phyloP scores from a whole-genome alignment of 2,888 invertebrate genomes.

The Lordiphosa fenestrarum region DNA sequence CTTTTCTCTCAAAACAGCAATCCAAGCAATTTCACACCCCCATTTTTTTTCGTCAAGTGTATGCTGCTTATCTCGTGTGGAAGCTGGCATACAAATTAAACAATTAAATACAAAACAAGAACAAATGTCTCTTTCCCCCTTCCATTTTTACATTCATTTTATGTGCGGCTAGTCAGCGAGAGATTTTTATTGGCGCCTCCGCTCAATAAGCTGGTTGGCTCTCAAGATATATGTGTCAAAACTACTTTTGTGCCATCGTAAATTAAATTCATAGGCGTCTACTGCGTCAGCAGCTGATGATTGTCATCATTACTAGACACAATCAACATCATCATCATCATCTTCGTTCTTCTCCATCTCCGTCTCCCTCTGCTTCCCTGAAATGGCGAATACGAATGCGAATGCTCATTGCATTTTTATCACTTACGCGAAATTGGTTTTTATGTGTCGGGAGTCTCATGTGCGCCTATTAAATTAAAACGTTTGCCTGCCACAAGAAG shows the following conservation, averaged over 20 bases:
- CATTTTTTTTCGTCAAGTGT: slow-evolving; percentile 6
- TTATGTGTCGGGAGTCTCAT: slow-evolving; percentile 53
- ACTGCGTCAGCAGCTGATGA: slow-evolving; percentile 41
- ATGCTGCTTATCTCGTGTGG: slow-evolving; percentile 1
- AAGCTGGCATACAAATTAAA: slow-evolving; percentile 58
- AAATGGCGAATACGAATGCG: slow-evolving; percentile 27
- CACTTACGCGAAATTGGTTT: slow-evolving; percentile 74
- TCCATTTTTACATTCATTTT: slow-evolving; percentile 9
- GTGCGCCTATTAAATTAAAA: slow-evolving; percentile 70
- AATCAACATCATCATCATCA: slow-evolving; percentile 25
- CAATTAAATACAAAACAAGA: slow-evolving; percentile 48
- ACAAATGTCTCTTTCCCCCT: slow-evolving; percentile 1
- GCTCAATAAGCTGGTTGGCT: slow-evolving; percentile 4
- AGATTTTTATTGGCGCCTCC: slow-evolving; percentile 31
- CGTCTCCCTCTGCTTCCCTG: slow-evolving; percentile 17
- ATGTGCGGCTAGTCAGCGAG: slow-evolving; percentile 25
- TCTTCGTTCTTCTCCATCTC: slow-evolving; percentile 23
- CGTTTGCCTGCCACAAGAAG: slow-evolving; percentile 43
- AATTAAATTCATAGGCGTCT: slow-evolving; percentile 66
- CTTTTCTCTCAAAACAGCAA: too few species aligned
- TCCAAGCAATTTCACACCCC: too few species aligned
- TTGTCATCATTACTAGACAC: slow-evolving; percentile 1
- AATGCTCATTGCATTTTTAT: slow-evolving; percentile 72
- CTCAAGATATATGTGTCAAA: slow-evolving; percentile 60
- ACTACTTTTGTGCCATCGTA: slow-evolving; percentile 63